Conservation (phyloP, 2,888 invertebrate genomes). For the Dyspetes luteomarginatus region DNA sequence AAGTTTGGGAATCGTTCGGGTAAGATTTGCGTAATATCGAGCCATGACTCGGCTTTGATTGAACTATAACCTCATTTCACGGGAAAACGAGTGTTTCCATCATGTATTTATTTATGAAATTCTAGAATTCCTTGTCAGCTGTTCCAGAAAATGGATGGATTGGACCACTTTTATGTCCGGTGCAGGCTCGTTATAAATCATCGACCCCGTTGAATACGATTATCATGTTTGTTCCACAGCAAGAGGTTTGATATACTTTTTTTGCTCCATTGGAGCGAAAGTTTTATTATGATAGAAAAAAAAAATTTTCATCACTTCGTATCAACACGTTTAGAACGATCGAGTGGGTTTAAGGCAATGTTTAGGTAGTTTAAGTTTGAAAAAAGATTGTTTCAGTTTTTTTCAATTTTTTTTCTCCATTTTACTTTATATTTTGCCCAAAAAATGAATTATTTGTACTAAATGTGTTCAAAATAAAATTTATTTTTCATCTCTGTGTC, state of each 20-base stretch:
- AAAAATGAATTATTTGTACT: no score
- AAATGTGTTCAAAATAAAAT: no score
- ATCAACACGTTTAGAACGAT: no score
- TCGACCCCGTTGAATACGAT: constrained; percentile 95
- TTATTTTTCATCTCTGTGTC: no score
- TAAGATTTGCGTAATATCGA: constrained; percentile 58
- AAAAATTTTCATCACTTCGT: no score
- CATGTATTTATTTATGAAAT: constrained; percentile 39
- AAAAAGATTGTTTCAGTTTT: no score
- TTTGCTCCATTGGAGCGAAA: no score
- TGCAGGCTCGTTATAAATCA: constrained; percentile 82
- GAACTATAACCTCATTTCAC: constrained; percentile 23
- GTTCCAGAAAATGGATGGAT: constrained; percentile 64
- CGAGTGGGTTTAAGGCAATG: no score
- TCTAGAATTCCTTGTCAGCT: constrained; percentile 69
- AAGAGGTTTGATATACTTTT: constrained; percentile 90
- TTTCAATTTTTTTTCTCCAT: no score
- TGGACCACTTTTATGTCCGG: constrained; percentile 62
- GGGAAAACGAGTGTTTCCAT: background rate
- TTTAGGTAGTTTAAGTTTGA: no score
- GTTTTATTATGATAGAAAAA: no score
- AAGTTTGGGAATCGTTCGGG: constrained; percentile 72
- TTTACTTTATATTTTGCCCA: no score
- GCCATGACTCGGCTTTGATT: background rate
- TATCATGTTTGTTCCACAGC: constrained; percentile 99